A percentile compares a stretch with the other conserved stretches of the same genome.
Evolutionary conservation across 2,113 vertebrate genomes (phyloP).

Genomic region (Varanus salvator): DNA sequence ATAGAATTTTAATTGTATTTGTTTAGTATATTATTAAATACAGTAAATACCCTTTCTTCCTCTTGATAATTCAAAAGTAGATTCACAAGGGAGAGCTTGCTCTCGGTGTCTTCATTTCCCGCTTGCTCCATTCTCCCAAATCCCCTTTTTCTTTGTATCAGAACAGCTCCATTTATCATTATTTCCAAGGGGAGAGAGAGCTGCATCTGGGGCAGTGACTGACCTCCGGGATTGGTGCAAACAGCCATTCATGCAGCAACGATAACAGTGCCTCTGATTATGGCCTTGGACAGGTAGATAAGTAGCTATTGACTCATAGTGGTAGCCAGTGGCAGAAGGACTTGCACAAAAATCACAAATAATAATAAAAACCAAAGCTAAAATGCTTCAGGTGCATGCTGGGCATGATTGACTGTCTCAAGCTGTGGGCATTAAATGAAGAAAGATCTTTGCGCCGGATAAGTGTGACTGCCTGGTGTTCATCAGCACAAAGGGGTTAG

Average conservation of each 20-base stretch:
- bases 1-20: not conserved
- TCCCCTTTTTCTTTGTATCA: not conserved
- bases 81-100: slow-evolving; percentile 10
- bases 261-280: slow-evolving; percentile 46
- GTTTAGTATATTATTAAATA: not conserved
- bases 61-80: not conserved
- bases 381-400: slow-evolving; percentile 34
- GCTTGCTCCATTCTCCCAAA: not conserved
- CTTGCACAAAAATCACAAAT: slow-evolving; percentile 37
- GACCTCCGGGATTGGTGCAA: slow-evolving; percentile 28
- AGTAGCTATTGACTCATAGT: slow-evolving; percentile 25
- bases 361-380: slow-evolving; percentile 18
- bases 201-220: accelerated
- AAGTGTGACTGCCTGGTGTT: slow-evolving; percentile 56
- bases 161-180: slow-evolving; percentile 39
- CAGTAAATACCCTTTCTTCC: not conserved
- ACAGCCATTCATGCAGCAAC: slow-evolving; percentile 1
- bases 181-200: not conserved
- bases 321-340: slow-evolving; percentile 9
- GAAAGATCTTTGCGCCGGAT: slow-evolving; percentile 58
- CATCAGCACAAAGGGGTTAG: slow-evolving; percentile 50
- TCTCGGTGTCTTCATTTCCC: slow-evolving; percentile 35
- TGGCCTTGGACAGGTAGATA: slow-evolving; percentile 34
- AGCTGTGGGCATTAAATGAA: slow-evolving; percentile 49
- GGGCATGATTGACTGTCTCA: slow-evolving; percentile 49